Evolutionary conservation across 2,888 invertebrate species (phyloP), one percentile per base, ranked within the genome.

Genomic region (Exocentrus adspersus): DNA sequence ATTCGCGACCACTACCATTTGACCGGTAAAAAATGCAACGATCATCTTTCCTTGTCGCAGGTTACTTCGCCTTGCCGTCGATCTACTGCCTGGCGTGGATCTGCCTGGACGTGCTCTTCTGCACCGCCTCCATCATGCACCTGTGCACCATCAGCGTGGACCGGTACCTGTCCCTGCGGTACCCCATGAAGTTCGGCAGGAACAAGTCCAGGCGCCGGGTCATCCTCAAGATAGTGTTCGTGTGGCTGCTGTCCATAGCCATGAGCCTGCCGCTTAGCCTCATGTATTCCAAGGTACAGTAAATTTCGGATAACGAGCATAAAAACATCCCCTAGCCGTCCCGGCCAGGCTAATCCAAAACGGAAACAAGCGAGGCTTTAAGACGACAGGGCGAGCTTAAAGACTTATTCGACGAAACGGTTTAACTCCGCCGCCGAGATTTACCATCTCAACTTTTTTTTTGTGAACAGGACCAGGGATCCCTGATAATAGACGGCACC

Each of bases 51-150:
- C 24, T 24, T 68, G 70, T 86, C 85, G 41, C 88, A 94, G 94
- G 94, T 50, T 90, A 91, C 79, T 94, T 94, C 77, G 93, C 93
- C 0, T 82, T 94, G 56, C 90, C 92, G 5, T 90, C 93, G 2
- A 89, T 91, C 53, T 93, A 93, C 83, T 97, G 97, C 81, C 88
- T 98, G 72, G 91, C 92, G 56, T 98, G 97, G 97, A 94, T 97
- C 72, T 95, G 95, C 75, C 87, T 97, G 78, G 98, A 98, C 84
- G 97, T 98, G 1, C 85, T 98, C 1, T 95, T 97, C 80, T 98
- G 98, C 83, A 98, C 98, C 0, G 95, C 97, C 1, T 96, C 96
- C 71, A 98, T 98, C 76, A 94, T 98, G 90, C 98, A 98, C 82
- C 87, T 98, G 43, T 97, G 97, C 80, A 97, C 97, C 42, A 97